These are phyloP conservation scores for Caenorhabditis sp. DNA, from an alignment of 2,888 invertebrate species.

Conservation along the genomic window DNA sequence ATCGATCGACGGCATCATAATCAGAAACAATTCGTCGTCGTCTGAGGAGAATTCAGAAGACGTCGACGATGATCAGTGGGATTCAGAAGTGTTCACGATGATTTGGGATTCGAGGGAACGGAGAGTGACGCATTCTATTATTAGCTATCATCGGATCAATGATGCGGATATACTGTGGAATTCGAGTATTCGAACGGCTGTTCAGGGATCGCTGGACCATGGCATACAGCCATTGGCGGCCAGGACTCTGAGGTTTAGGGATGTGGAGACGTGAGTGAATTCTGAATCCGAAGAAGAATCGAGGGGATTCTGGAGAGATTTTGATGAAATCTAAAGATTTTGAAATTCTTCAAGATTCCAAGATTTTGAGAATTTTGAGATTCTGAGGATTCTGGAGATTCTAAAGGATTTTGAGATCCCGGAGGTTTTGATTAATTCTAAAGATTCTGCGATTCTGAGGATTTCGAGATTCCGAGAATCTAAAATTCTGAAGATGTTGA, in stretches of 20 bases:
- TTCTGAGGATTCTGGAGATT: not conserved
- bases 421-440: not conserved
- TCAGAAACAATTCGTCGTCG: constrained; percentile 22
- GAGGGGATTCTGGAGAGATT: not conserved
- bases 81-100: constrained; percentile 47
- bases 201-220: constrained; percentile 26
- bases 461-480: no score
- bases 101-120: constrained; percentile 43
- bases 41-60: constrained; percentile 10
- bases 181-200: constrained; percentile 50
- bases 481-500: not conserved
- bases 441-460: not conserved
- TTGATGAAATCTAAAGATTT: no score
- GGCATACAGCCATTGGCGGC: constrained; percentile 58
- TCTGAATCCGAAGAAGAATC: not conserved
- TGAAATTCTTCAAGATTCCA: not conserved
- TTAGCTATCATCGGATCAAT: constrained; percentile 57
- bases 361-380: not conserved
- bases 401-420: not conserved
- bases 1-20: constrained; percentile 33
- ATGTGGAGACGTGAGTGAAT: constrained; percentile 40
- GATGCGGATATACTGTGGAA: constrained; percentile 55
- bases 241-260: constrained; percentile 36
- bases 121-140: constrained; percentile 56
- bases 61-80: constrained; percentile 7